Percentiles rank a stretch among this genome's conserved stretches.
phyloP scores from a whole-genome alignment of 2,797 vertebrate species.

The Acropternis orthonyx region DNA sequence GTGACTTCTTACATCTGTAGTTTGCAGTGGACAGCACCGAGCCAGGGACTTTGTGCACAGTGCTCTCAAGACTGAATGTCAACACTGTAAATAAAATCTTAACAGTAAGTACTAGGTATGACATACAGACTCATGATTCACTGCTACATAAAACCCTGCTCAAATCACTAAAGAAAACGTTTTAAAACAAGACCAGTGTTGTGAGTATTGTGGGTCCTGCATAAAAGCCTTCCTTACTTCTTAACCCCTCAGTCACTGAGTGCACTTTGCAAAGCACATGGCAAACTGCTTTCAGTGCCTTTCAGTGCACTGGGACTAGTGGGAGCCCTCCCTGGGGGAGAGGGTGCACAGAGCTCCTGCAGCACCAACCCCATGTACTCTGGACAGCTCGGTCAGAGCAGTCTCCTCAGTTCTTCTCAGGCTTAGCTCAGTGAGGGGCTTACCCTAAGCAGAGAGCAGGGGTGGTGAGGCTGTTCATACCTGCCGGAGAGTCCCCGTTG shows the following conservation, averaged over 20 bases:
- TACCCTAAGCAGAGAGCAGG: neutral
- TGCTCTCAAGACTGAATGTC: neutral
- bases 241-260: neutral
- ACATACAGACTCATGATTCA: neutral
- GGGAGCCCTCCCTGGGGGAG: neutral
- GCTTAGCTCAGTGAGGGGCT: neutral
- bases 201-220: neutral
- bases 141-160: neutral
- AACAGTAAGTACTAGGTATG: neutral
- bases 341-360: neutral
- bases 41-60: neutral
- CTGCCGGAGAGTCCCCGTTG: constrained; percentile 82
- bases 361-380: neutral
- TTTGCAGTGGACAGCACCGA: neutral
- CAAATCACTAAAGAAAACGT: neutral
- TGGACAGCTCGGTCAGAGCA: neutral
- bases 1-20: neutral
- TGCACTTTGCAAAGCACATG: neutral
- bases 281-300: neutral
- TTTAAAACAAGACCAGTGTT: neutral
- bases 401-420: neutral
- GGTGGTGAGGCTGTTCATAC: constrained; percentile 38
- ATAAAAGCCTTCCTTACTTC: neutral
- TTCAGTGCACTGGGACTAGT: neutral
- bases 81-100: constrained; percentile 16